A percentile compares a stretch with the other conserved stretches of the same genome.
phyloP scores from a whole-genome alignment of 2,888 invertebrate species.

The Helleia helle region DNA sequence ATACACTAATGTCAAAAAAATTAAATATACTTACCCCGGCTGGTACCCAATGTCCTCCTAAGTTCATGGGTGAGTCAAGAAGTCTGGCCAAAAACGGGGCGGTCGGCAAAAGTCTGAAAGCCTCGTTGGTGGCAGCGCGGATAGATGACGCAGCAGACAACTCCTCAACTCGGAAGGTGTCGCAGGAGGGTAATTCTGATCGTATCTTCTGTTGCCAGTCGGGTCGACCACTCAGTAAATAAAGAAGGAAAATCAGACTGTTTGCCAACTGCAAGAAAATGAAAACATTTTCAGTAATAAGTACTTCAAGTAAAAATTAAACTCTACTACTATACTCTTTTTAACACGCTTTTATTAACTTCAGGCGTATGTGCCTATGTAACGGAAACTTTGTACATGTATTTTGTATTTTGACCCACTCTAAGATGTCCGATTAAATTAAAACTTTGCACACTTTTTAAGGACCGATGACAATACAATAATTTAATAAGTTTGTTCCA shows the following conservation, averaged over 20 bases:
- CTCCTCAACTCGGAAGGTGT: slow-evolving; percentile 71
- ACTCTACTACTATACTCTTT: too few species aligned
- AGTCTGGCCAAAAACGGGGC: slow-evolving; percentile 86
- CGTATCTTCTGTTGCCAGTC: slow-evolving; percentile 78
- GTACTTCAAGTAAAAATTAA: too few species aligned
- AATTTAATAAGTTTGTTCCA: too few species aligned
- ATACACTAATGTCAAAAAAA: too few species aligned
- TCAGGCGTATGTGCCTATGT: too few species aligned
- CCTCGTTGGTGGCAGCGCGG: slow-evolving; percentile 85
- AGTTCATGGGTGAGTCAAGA: slow-evolving; percentile 79
- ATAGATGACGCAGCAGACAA: slow-evolving; percentile 81
- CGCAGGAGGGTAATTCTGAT: slow-evolving; percentile 76
- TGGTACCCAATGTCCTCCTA: slow-evolving; percentile 80
- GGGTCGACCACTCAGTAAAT: slow-evolving; percentile 80
- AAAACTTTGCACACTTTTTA: too few species aligned
- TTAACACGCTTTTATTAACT: too few species aligned
- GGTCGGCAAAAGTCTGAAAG: slow-evolving; percentile 83
- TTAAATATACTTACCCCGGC: slow-evolving; percentile 82
- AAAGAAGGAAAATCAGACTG: slow-evolving; percentile 84
- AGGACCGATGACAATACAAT: too few species aligned
- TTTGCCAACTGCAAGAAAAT: slow-evolving; percentile 78
- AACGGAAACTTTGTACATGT: too few species aligned
- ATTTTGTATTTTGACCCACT: too few species aligned
- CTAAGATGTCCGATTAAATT: too few species aligned
- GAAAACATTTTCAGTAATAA: not conserved